These are phyloP conservation scores for Otocyon megalotis DNA, from an alignment of 2,113 vertebrate genomes.

Conservation along the genomic window DNA sequence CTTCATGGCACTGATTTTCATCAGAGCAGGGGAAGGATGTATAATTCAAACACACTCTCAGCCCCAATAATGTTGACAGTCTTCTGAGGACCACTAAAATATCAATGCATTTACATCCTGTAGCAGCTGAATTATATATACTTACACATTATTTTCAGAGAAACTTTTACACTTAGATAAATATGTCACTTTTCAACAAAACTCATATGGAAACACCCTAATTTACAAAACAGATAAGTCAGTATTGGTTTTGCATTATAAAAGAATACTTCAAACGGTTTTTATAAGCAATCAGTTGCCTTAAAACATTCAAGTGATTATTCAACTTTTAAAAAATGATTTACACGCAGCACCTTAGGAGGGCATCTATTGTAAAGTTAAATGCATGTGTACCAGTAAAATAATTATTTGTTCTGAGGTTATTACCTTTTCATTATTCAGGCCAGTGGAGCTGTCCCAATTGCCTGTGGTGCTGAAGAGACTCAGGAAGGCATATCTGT, in stretches of 20 bases:
- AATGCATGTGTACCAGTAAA: conserved; percentile 24
- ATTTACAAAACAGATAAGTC: conserved; percentile 60
- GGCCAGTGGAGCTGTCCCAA: conserved; percentile 49
- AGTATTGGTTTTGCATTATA: conserved; percentile 55
- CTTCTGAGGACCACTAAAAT: background rate
- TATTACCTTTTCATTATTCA: conserved; percentile 56
- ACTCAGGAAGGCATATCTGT: conserved; percentile 57
- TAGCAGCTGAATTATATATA: background rate
- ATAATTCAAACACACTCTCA: background rate
- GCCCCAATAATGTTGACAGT: background rate
- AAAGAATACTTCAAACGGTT: conserved; percentile 69
- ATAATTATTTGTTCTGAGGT: conserved; percentile 60
- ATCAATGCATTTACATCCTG: background rate
- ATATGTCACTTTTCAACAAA: conserved; percentile 55
- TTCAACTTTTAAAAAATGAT: conserved; percentile 26
- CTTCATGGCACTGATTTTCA: background rate
- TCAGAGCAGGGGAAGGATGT: background rate
- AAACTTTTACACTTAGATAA: conserved; percentile 44
- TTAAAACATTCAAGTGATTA: conserved; percentile 65
- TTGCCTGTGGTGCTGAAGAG: conserved; percentile 53
- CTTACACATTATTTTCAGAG: conserved; percentile 41
- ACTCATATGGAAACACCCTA: conserved; percentile 37
- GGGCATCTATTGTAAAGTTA: conserved; percentile 56
- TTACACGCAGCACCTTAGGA: conserved; percentile 42
- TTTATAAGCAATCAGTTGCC: conserved; percentile 27